A percentile compares a stretch with the other conserved stretches of the same genome.
These are phyloP conservation scores for Xestobium rufovillosum DNA, from an alignment of 2,888 invertebrate species.

Conservation along the genomic window DNA sequence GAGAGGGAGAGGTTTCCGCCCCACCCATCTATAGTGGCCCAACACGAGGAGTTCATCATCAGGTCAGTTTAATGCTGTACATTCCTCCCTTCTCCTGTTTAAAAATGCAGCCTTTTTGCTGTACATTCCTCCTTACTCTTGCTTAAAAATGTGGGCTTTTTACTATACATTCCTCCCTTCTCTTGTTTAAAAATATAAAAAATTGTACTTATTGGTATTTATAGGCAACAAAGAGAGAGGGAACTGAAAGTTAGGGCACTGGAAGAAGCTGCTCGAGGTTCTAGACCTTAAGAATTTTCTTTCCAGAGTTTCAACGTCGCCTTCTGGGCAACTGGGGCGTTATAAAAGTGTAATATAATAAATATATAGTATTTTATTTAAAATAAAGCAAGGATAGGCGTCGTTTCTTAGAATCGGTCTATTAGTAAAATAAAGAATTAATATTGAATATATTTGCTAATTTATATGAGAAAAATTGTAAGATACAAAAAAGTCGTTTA, in stretches of 20 bases:
- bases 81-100: not conserved
- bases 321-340: too few relatives aligned
- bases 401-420: too few relatives aligned
- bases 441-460: too few relatives aligned
- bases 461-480: too few relatives aligned
- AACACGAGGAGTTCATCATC: conserved; percentile 59
- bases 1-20: conserved; percentile 69
- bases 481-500: too few relatives aligned
- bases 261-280: conserved; percentile 77
- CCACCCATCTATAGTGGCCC: conserved; percentile 56
- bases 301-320: too few relatives aligned
- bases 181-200: too few relatives aligned
- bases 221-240: conserved; percentile 68
- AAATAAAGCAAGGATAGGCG: too few relatives aligned
- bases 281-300: conserved; percentile 52
- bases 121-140: not conserved
- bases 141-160: conserved; percentile 22
- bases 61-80: conserved; percentile 42
- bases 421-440: too few relatives aligned
- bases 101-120: conserved; percentile 20
- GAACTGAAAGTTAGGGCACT: conserved; percentile 79
- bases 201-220: conserved; percentile 13
- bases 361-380: too few relatives aligned
- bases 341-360: too few relatives aligned
- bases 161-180: too few relatives aligned